Conservation (phyloP, 1,140 invertebrate species). For the Brachionus calyciflorus region DNA sequence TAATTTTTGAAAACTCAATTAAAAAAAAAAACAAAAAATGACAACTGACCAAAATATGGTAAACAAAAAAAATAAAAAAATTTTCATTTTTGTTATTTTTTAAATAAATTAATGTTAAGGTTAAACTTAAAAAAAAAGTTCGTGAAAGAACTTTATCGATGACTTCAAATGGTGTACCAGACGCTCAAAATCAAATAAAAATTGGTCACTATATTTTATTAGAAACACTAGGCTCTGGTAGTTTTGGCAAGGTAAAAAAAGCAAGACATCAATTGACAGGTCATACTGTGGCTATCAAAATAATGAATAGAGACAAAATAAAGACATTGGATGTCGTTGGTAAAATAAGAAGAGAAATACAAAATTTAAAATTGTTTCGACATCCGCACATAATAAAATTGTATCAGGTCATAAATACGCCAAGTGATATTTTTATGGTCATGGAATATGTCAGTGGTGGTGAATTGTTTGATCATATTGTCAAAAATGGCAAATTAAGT, state of each 20-base stretch:
- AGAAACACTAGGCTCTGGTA: conserved; percentile 63
- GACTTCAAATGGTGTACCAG: conserved; percentile 3
- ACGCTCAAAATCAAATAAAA: conserved; percentile 52
- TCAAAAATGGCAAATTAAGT: conserved; percentile 85
- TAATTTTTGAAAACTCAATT: no score
- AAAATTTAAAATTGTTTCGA: conserved; percentile 95
- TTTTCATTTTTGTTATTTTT: neutral
- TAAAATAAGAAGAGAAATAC: conserved; percentile 96
- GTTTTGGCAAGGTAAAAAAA: conserved; percentile 65
- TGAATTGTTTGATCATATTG: conserved; percentile 98
- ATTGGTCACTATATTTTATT: conserved; percentile 64
- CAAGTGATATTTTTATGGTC: conserved; percentile 98
- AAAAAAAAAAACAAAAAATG: no score
- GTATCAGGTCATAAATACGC: conserved; percentile 85
- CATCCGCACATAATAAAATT: conserved; percentile 99
- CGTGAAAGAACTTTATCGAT: conserved; percentile 41
- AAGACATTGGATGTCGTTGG: conserved; percentile 98
- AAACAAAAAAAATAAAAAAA: no score
- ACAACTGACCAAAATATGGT: no score
- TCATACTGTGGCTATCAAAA: conserved; percentile 98
- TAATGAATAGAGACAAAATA: conserved; percentile 95
- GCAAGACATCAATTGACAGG: conserved; percentile 82
- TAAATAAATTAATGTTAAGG: conserved; percentile 6
- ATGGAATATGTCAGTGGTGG: conserved; percentile 99
- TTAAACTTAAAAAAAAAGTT: conserved; percentile 40